phyloP scores from a whole-genome alignment of 2,888 invertebrate genomes.

The Netelia fuscicornis region DNA sequence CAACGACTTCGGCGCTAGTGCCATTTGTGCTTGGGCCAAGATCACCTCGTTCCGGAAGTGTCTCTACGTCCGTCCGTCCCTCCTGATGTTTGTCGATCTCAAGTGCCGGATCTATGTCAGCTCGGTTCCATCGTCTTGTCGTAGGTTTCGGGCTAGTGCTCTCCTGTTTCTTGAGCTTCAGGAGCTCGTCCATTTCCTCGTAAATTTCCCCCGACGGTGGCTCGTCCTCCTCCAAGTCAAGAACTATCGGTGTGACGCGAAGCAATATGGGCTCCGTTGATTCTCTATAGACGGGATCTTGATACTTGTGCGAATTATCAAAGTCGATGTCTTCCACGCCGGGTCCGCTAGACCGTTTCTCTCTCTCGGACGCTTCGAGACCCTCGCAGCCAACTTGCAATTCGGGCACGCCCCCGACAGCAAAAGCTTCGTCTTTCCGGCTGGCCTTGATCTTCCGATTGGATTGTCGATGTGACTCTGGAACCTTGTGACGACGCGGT shows the following conservation, averaged over 20 bases:
- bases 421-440: constrained; percentile 68
- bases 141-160: constrained; percentile 63
- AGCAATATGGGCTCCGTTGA: constrained; percentile 56
- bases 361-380: constrained; percentile 70
- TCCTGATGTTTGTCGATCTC: constrained; percentile 42
- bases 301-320: constrained; percentile 49
- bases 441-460: constrained; percentile 22
- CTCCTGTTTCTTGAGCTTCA: constrained; percentile 74
- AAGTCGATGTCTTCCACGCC: constrained; percentile 50
- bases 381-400: constrained; percentile 80
- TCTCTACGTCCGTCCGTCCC: constrained; percentile 57
- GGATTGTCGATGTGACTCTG: constrained; percentile 16
- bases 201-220: constrained; percentile 70
- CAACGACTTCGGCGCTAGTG: constrained; percentile 2
- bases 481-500: not conserved
- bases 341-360: constrained; percentile 72
- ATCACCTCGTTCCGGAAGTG: constrained; percentile 79
- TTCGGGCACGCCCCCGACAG: constrained; percentile 78
- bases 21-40: constrained; percentile 67
- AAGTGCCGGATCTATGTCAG: constrained; percentile 77
- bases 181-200: constrained; percentile 79
- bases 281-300: constrained; percentile 59
- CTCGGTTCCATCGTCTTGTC: constrained; percentile 72
- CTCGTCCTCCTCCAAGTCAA: constrained; percentile 73
- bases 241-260: constrained; percentile 71